phyloP scores from a whole-genome alignment of 1,140 invertebrate species.

The Lordiphosa mommai region DNA sequence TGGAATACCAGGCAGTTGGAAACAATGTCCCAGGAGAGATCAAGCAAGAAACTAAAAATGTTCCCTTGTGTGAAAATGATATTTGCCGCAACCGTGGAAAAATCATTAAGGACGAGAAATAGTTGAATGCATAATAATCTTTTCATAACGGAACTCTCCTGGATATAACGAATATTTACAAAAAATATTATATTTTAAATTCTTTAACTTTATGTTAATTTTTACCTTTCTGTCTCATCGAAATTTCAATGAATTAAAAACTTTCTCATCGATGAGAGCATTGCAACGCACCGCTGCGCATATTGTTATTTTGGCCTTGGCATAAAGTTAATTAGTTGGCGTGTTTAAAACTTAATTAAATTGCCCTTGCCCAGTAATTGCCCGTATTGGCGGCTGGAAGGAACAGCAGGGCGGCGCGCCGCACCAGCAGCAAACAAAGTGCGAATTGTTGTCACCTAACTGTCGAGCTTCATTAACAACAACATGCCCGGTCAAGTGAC shows the following conservation, averaged over 20 bases:
- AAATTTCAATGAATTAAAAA: constrained; percentile 10
- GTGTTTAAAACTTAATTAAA: constrained; percentile 67
- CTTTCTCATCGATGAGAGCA: constrained; percentile 4
- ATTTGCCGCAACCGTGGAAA: no score
- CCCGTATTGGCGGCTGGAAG: constrained; percentile 35
- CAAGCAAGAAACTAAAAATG: no score
- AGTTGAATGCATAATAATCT: no score
- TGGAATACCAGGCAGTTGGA: no score
- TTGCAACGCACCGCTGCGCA: no score
- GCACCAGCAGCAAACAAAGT: constrained; percentile 14
- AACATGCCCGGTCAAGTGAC: constrained; percentile 9
- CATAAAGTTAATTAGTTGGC: constrained; percentile 55
- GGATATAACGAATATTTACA: no score
- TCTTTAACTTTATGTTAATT: no score
- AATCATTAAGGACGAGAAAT: no score
- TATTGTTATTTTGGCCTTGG: constrained; percentile 14
- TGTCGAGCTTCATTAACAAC: constrained; percentile 50
- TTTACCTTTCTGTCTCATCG: background rate
- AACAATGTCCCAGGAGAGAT: no score
- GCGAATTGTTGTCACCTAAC: constrained; percentile 20
- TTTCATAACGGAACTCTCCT: no score
- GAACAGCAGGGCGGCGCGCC: constrained; percentile 14
- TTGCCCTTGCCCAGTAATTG: constrained; percentile 39
- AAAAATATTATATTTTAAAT: no score
- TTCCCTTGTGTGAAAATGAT: no score